Evolutionary conservation across 2,888 invertebrate genomes (phyloP).

Genomic region (Cephalotes varians): DNA sequence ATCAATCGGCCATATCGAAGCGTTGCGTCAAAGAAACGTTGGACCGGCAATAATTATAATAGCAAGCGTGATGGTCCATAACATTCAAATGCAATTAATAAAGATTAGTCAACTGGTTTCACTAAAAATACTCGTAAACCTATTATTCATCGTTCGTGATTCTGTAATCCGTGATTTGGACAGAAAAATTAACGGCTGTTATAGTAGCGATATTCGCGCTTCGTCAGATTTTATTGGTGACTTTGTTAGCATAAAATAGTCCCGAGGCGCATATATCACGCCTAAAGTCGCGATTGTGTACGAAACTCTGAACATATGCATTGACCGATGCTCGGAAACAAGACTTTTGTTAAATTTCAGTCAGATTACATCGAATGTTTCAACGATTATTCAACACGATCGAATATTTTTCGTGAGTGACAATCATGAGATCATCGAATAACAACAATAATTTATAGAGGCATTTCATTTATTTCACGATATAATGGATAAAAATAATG

Average conservation of each 20-base stretch:
- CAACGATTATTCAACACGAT: slow-evolving; percentile 16
- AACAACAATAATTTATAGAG: slow-evolving; percentile 13
- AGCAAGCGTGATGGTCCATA: slow-evolving; percentile 36
- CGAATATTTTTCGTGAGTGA: neutral
- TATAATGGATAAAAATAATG: neutral
- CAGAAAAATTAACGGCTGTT: slow-evolving; percentile 56
- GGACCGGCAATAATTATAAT: slow-evolving; percentile 55
- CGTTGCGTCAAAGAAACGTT: slow-evolving; percentile 12
- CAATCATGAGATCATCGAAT: neutral
- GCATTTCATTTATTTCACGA: neutral
- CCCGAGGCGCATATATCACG: slow-evolving; percentile 1
- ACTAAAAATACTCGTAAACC: slow-evolving; percentile 57
- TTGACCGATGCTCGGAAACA: slow-evolving; percentile 9
- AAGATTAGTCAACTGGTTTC: slow-evolving; percentile 59
- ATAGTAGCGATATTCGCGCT: slow-evolving; percentile 49
- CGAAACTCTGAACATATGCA: slow-evolving; percentile 39
- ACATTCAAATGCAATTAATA: slow-evolving; percentile 50
- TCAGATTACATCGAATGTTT: slow-evolving; percentile 20
- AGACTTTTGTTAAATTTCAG: slow-evolving; percentile 19
- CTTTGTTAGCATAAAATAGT: slow-evolving; percentile 55
- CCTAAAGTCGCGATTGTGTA: neutral
- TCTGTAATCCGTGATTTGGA: slow-evolving; percentile 11
- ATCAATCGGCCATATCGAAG: slow-evolving; percentile 21
- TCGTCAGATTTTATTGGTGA: slow-evolving; percentile 59
- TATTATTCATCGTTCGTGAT: slow-evolving; percentile 59